Evolutionary conservation across 2,888 invertebrate genomes (phyloP), one percentile per base, ranked within the genome.

Genomic region (Leptinotarsa juncta): DNA sequence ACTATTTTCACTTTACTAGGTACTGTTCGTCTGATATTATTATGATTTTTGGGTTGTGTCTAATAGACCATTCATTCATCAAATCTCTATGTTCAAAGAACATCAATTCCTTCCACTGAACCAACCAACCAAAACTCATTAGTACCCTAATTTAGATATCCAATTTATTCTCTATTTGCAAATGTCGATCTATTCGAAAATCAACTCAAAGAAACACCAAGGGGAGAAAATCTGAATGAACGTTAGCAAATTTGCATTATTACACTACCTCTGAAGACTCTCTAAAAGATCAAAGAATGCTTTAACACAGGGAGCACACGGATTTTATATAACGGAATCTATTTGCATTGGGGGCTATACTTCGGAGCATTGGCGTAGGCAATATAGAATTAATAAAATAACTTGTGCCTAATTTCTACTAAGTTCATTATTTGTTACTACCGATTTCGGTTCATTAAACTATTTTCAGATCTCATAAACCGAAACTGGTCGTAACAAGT

Each of bases 161-260:
- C 62, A 42, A 62, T 62, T 62, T 62, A 18, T 32, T 15, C 42
- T 42, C 7, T 32, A 62, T 62, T 62, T 62, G 62, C 62, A 42
- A 32, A 32, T 62, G 62, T 62, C 62, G 10, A 51, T n/a, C 42
- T n/a, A n/a, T 51, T 16, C 32, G 16, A n/a, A n/a, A 42, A 62
- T 62, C 16, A 62, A 62, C 20, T 62, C 42, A 15, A 60, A 60
- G 60, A 23, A 60, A 16, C 26, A 14, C 23, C 5, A 62, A 65
- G 55, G 67, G 72, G 67, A 51, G 57, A 32, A 72, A 75, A 75
- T 67, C 75, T 55, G 68, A 67, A 20, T 15, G 49, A 65, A 71
- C 62, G 65, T 68, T 66, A 60, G 66, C 51, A 48, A 75, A 75
- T 75, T 75, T 72, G 72, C 72, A 72, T 75, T 72, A 65, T 72